Evolutionary conservation across 2,888 invertebrate species (phyloP), one percentile per base, ranked within the genome.

Genomic region (Brachyptera putata): DNA sequence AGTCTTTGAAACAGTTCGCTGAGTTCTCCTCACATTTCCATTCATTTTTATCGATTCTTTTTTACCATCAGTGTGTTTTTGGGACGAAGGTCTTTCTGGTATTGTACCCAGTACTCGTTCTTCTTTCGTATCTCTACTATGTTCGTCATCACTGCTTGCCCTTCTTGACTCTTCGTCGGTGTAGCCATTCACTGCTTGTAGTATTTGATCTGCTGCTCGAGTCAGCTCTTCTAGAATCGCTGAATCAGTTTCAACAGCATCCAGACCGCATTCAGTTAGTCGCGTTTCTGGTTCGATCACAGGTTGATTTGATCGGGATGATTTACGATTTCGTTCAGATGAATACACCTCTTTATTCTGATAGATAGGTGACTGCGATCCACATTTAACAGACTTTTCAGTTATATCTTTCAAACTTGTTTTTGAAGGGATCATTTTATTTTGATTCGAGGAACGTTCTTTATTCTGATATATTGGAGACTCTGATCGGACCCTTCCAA

Each of bases 151-250:
- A 58, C 69, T 71, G 53, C 68, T 67, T 60, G 68, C 70, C 43
- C 67, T 68, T 53, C 68, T 65, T 25, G 70, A 70, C 30, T 76
- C 75, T 61, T 80, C 81, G 65, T 80, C 79, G 13, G 79, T 77
- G 66, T 77, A 78, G 34, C 76, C 77, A 60, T 77, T 77, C 18
- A 82, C 79, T 22, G 80, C 80, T 74, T 80, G 69, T 66, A 82
- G 70, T 65, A 82, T 81, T 72, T 82, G 78, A 74, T 83, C 81
- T 60, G 82, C 82, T 55, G 79, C 80, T 68, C 77, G 76, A 13
- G 80, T 80, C 68, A 82, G 74, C 70, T 82, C 82, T 66, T 78
- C 80, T 60, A 82, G 70, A 64, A 81, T 81, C n/a, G n/a, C n/a
- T 1, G 66, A 63, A 25, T 63, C 60, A 9, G 34, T 30, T 56